phyloP scores from a whole-genome alignment of 2,113 vertebrate species.

The Gavia stellata region DNA sequence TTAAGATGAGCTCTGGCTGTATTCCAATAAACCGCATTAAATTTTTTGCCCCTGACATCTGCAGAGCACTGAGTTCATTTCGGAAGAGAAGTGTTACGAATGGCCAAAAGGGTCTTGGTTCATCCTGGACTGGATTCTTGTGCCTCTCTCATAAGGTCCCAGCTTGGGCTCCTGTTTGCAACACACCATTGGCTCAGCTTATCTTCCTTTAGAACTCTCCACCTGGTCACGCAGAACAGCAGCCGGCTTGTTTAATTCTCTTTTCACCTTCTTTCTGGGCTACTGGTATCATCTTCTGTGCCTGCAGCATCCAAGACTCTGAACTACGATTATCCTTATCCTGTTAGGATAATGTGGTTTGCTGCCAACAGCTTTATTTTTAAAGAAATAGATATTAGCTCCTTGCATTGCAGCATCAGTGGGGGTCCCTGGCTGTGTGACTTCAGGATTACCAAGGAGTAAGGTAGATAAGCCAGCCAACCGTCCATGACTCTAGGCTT shows the following conservation, averaged over 20 bases:
- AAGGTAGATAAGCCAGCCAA: background rate
- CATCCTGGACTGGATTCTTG: background rate
- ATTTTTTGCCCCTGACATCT: background rate
- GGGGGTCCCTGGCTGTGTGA: background rate
- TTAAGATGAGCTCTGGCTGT: background rate
- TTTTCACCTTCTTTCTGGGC: background rate
- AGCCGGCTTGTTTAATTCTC: background rate
- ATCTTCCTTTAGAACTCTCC: background rate
- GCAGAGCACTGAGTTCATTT: background rate
- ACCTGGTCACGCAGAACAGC: background rate
- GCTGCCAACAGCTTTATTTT: background rate
- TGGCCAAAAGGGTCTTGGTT: background rate
- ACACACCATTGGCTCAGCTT: background rate
- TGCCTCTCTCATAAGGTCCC: background rate
- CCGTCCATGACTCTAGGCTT: background rate
- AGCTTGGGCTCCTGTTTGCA: background rate
- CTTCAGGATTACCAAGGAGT: background rate
- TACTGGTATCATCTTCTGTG: background rate
- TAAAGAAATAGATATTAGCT: background rate
- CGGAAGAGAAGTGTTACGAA: background rate
- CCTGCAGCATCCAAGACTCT: background rate
- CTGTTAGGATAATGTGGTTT: background rate
- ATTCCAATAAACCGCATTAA: fast-evolving
- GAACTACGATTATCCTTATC: background rate
- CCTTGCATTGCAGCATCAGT: background rate